These are phyloP conservation scores for Chrysogorgia sp. DNA, from an alignment of 92 coral and sea anemone genomes.

Conservation along the genomic window DNA sequence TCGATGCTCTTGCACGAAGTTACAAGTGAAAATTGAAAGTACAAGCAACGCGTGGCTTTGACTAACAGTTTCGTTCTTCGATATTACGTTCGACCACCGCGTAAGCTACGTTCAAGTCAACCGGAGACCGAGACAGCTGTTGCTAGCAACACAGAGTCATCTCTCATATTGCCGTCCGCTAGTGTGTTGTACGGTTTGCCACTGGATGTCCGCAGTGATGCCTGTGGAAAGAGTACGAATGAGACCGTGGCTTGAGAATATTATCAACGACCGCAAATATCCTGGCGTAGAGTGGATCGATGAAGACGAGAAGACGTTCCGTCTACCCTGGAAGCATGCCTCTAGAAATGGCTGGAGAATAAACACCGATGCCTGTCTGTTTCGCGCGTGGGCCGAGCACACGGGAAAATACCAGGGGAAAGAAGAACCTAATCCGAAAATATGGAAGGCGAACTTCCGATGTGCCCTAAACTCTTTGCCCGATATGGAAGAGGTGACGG, in stretches of 20 bases:
- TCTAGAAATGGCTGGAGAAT: constrained; percentile 80
- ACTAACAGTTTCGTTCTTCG: not conserved
- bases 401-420: constrained; percentile 71
- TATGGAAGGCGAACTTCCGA: constrained; percentile 88
- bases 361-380: constrained; percentile 72
- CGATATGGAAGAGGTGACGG: constrained; percentile 77
- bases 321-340: constrained; percentile 89
- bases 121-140: not conserved
- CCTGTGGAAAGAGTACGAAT: constrained; percentile 87
- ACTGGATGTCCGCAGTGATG: constrained; percentile 44
- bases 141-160: not conserved
- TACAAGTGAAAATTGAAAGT: constrained; percentile 29
- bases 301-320: constrained; percentile 61
- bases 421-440: constrained; percentile 75
- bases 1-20: not conserved
- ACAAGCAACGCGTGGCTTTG: not conserved
- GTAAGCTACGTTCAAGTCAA: not conserved
- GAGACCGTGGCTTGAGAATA: constrained; percentile 68
- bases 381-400: constrained; percentile 81
- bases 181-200: not conserved
- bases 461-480: constrained; percentile 88
- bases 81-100: not conserved
- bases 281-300: constrained; percentile 75
- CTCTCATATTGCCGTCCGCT: not conserved
- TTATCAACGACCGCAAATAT: constrained; percentile 62